Percentiles rank a stretch among this genome's conserved stretches.
Evolutionary conservation across 2,113 vertebrate species (phyloP).

Genomic region (Laticauda laticaudata): DNA sequence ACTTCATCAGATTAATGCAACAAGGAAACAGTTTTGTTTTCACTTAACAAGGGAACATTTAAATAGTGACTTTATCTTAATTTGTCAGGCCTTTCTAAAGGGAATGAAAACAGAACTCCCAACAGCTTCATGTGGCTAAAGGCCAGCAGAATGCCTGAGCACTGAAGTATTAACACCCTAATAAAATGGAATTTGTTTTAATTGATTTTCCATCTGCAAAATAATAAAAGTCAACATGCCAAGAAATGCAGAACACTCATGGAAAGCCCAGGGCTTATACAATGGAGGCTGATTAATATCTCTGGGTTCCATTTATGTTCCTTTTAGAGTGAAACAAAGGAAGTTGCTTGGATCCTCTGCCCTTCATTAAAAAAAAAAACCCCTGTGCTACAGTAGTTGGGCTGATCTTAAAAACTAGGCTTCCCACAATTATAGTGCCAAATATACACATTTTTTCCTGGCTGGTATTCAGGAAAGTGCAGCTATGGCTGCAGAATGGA

Average conservation of each 20-base stretch:
- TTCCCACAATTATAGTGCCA: slow-evolving; percentile 90
- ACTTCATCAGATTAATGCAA: slow-evolving; percentile 76
- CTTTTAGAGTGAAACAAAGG: slow-evolving; percentile 72
- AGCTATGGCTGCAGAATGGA: slow-evolving; percentile 86
- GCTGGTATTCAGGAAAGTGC: slow-evolving; percentile 95
- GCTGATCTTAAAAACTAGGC: slow-evolving; percentile 76
- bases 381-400: slow-evolving; percentile 71
- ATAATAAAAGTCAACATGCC: slow-evolving; percentile 68
- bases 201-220: slow-evolving; percentile 80
- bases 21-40: slow-evolving; percentile 86
- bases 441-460: slow-evolving; percentile 94
- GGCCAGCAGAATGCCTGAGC: slow-evolving; percentile 66
- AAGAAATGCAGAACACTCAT: slow-evolving; percentile 66
- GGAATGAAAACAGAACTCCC: slow-evolving; percentile 55
- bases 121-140: slow-evolving; percentile 52
- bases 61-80: slow-evolving; percentile 86
- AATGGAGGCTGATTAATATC: slow-evolving; percentile 74
- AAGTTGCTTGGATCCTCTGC: slow-evolving; percentile 71
- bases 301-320: slow-evolving; percentile 67
- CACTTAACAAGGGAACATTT: slow-evolving; percentile 76
- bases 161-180: slow-evolving; percentile 68
- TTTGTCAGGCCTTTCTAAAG: slow-evolving; percentile 78
- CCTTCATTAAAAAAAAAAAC: slow-evolving; percentile 70
- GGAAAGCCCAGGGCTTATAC: slow-evolving; percentile 73
- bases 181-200: slow-evolving; percentile 74